These are phyloP conservation scores for Podocnemis expansa DNA, from an alignment of 2,113 vertebrate species.

Conservation along the genomic window DNA sequence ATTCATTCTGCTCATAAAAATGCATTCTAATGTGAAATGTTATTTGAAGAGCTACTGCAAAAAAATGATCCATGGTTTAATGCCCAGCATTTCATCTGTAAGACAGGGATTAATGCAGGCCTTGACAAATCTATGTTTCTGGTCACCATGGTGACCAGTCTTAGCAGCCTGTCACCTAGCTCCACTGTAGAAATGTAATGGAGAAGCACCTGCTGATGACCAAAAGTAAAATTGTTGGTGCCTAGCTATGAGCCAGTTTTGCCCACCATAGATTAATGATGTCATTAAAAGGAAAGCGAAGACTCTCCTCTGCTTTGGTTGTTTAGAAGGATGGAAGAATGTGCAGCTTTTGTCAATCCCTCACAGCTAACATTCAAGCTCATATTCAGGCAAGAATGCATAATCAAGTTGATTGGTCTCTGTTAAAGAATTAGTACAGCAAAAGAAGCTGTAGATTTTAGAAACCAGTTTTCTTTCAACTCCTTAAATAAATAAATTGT, in stretches of 20 bases:
- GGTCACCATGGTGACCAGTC: too few species aligned
- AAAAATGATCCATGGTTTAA: conserved; percentile 36
- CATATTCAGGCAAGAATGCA: conserved; percentile 8
- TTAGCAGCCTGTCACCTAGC: too few species aligned
- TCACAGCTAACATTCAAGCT: conserved; percentile 5
- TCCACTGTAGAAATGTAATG: too few species aligned
- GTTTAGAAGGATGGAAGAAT: background rate
- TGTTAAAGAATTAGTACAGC: background rate
- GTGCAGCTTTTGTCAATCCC: conserved; percentile 35
- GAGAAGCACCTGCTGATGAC: too few species aligned
- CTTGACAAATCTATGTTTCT: too few species aligned
- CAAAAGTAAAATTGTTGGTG: too few species aligned
- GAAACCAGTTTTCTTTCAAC: background rate
- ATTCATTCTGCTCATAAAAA: background rate
- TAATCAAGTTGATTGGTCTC: background rate
- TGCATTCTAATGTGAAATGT: background rate
- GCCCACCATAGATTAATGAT: too few species aligned
- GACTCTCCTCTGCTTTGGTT: conserved; percentile 20
- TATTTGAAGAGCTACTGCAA: background rate
- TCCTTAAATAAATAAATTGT: background rate
- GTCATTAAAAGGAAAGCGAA: background rate
- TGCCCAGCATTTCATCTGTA: conserved; percentile 26
- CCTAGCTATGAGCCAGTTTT: too few species aligned
- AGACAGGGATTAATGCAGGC: conserved; percentile 49
- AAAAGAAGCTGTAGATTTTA: background rate